These are phyloP conservation scores for Ornithoptera alexandrae DNA, from an alignment of 2,888 invertebrate genomes.

Conservation along the genomic window DNA sequence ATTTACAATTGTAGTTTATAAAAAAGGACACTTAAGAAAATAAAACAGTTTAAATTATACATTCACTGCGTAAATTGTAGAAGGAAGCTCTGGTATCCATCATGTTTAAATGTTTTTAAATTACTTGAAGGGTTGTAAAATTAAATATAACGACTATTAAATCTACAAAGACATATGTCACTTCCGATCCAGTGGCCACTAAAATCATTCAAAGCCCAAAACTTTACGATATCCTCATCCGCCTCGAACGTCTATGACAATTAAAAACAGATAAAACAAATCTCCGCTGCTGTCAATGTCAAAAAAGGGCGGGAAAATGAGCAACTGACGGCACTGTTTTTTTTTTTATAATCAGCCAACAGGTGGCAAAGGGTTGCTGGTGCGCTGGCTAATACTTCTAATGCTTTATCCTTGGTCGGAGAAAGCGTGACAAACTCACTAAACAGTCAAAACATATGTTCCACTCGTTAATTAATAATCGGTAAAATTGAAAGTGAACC, in stretches of 20 bases:
- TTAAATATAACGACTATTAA: conserved; percentile 69
- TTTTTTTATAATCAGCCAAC: conserved; percentile 42
- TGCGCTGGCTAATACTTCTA: conserved; percentile 56
- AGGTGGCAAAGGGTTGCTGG: conserved; percentile 67
- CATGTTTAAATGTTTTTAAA: background rate
- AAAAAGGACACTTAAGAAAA: too few species aligned
- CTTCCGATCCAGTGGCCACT: conserved; percentile 66
- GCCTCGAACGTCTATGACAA: conserved; percentile 59
- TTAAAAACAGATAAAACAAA: conserved; percentile 81
- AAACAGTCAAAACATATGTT: conserved; percentile 72
- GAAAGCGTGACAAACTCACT: conserved; percentile 73
- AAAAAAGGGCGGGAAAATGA: conserved; percentile 59
- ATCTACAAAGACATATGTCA: conserved; percentile 68
- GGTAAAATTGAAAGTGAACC: conserved; percentile 73
- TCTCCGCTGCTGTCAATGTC: conserved; percentile 58
- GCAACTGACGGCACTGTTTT: conserved; percentile 67
- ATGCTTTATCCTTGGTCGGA: conserved; percentile 56
- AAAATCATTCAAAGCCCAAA: conserved; percentile 70
- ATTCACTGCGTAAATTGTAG: too few species aligned
- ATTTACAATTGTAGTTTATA: too few species aligned
- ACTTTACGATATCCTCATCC: conserved; percentile 49
- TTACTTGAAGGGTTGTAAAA: conserved; percentile 52
- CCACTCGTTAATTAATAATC: conserved; percentile 72
- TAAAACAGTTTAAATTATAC: too few species aligned
- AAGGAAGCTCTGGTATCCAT: background rate